These are phyloP conservation scores for Drosophila parabipectinata DNA, from an alignment of 1,140 invertebrate genomes.

Conservation along the genomic window DNA sequence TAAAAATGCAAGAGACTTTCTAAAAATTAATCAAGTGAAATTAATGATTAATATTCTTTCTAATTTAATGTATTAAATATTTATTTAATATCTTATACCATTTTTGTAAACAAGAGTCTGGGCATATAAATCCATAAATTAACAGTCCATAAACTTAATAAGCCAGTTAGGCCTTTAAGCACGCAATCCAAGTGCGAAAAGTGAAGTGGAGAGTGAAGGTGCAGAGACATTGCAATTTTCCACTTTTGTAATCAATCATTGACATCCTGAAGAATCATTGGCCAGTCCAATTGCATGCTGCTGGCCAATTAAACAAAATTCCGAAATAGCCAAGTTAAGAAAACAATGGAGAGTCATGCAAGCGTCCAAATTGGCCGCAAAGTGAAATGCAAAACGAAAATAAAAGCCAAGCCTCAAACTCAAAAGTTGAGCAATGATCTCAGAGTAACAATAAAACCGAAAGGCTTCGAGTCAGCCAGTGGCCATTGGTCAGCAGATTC, in stretches of 20 bases:
- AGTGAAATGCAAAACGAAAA: constrained; percentile 75
- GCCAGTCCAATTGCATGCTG: constrained; percentile 58
- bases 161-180: constrained; percentile 34
- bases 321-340: constrained; percentile 21
- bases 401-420: constrained; percentile 24
- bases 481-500: constrained; percentile 61
- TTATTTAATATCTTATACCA: background rate
- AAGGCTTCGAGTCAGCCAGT: background rate
- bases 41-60: background rate
- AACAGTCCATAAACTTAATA: constrained; percentile 73
- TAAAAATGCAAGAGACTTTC: too few relatives aligned
- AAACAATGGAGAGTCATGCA: constrained; percentile 51
- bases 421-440: constrained; percentile 61
- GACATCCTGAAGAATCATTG: constrained; percentile 54
- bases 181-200: constrained; percentile 37
- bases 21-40: background rate
- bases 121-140: constrained; percentile 65
- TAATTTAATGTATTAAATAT: background rate
- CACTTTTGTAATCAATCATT: constrained; percentile 59
- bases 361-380: constrained; percentile 53
- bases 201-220: background rate
- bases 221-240: constrained; percentile 22
- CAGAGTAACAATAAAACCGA: constrained; percentile 11
- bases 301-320: constrained; percentile 64
- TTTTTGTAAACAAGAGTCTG: constrained; percentile 36